Conservation (phyloP, 2,113 vertebrate genomes). For the Burhinus oedicnemus region DNA sequence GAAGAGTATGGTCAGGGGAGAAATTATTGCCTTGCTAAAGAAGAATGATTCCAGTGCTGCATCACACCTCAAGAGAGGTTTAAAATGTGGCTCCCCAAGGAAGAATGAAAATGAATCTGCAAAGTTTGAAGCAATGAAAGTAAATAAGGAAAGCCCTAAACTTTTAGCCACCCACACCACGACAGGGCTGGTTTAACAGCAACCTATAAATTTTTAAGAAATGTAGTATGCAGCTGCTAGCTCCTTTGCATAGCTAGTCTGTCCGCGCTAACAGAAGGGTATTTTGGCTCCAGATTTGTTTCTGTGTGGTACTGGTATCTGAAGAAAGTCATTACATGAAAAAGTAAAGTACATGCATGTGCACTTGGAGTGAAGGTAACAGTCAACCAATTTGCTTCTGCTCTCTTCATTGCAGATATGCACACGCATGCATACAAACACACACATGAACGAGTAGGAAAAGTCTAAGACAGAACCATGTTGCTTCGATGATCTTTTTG, state of each 20-base stretch:
- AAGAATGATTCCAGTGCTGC: not conserved
- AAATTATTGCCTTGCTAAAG: not conserved
- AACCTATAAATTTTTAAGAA: not conserved
- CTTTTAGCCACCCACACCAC: not conserved
- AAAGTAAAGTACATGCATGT: not conserved
- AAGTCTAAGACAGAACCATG: not conserved
- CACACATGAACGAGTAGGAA: not conserved
- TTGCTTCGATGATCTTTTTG: not conserved
- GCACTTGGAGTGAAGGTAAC: not conserved
- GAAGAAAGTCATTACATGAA: not conserved
- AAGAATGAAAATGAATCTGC: not conserved
- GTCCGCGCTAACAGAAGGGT: not conserved
- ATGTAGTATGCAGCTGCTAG: not conserved
- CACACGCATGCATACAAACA: not conserved
- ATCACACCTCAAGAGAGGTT: not conserved
- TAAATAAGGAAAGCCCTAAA: constrained; percentile 21
- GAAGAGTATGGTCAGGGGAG: not conserved
- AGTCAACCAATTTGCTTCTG: not conserved
- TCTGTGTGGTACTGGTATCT: not conserved
- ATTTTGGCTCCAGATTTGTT: not conserved
- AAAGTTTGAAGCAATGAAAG: not conserved
- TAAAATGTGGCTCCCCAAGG: not conserved
- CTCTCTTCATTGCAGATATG: not conserved
- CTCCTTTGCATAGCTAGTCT: not conserved
- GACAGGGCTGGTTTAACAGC: not conserved